These are phyloP conservation scores for Orthonyx spaldingii DNA, from an alignment of 2,113 vertebrate genomes.

Conservation along the genomic window DNA sequence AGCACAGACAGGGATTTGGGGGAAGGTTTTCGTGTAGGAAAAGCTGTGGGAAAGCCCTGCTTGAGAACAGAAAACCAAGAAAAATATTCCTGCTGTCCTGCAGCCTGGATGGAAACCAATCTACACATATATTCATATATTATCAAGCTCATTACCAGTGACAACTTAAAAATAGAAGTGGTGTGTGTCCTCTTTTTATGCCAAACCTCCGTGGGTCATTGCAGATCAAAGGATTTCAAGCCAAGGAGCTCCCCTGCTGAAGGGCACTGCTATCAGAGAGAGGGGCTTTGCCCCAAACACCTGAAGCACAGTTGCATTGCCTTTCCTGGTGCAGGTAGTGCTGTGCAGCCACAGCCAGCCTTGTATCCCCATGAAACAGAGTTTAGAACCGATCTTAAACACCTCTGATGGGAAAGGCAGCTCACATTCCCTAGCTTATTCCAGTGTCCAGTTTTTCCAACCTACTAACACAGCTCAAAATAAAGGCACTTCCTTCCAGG, in stretches of 20 bases:
- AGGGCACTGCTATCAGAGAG: neutral
- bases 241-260: neutral
- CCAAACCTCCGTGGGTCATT: neutral
- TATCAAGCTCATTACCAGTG: neutral
- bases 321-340: neutral
- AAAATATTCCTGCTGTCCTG: neutral
- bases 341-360: neutral
- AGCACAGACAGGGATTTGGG: neutral
- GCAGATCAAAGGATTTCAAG: neutral
- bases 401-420: neutral
- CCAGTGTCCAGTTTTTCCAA: neutral
- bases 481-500: neutral
- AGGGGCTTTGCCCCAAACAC: neutral
- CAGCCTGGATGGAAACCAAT: neutral
- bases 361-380: neutral
- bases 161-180: neutral
- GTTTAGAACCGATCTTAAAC: neutral
- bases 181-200: neutral
- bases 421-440: neutral
- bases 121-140: neutral
- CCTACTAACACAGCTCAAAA: neutral
- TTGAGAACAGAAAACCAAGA: neutral
- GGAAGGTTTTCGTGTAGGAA: neutral
- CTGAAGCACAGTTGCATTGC: neutral
- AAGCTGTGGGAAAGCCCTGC: neutral